These are phyloP conservation scores for Porites evermanni DNA, from an alignment of 92 coral and sea anemone species.

Conservation along the genomic window DNA sequence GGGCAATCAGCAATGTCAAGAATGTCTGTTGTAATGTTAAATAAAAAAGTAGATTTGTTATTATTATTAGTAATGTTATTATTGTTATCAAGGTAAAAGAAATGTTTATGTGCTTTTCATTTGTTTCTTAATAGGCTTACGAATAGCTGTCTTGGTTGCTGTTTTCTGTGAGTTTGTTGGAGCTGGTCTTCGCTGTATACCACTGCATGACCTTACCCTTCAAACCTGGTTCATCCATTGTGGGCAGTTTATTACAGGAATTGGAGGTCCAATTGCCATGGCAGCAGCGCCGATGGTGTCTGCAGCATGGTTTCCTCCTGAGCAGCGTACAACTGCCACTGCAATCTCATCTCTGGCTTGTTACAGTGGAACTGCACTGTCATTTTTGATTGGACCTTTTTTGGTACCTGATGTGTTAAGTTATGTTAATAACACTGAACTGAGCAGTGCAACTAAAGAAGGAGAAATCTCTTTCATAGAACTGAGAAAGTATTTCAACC, in stretches of 20 bases:
- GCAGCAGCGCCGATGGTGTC: slow-evolving; percentile 96
- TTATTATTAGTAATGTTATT: too few species aligned
- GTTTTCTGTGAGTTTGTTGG: slow-evolving; percentile 87
- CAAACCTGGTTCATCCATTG: slow-evolving; percentile 78
- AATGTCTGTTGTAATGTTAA: too few species aligned
- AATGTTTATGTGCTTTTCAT: neutral
- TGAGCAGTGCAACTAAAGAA: neutral
- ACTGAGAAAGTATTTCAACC: slow-evolving; percentile 61
- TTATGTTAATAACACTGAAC: neutral
- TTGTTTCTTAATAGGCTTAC: slow-evolving; percentile 69
- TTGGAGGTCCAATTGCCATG: slow-evolving; percentile 98
- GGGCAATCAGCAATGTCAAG: too few species aligned
- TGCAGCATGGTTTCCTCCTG: slow-evolving; percentile 98
- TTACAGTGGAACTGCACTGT: slow-evolving; percentile 91
- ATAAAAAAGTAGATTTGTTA: too few species aligned
- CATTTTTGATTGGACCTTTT: slow-evolving; percentile 87
- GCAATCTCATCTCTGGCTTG: slow-evolving; percentile 93
- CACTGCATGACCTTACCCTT: slow-evolving; percentile 43
- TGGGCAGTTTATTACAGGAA: slow-evolving; percentile 94
- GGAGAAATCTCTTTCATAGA: slow-evolving; percentile 9
- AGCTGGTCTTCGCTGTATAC: slow-evolving; percentile 86
- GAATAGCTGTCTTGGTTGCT: slow-evolving; percentile 83
- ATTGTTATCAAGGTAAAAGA: neutral
- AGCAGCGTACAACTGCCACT: slow-evolving; percentile 96
- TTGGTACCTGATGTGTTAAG: slow-evolving; percentile 79